Conservation (phyloP, 2,797 vertebrate species). For the Scomberomorus guttatus region DNA sequence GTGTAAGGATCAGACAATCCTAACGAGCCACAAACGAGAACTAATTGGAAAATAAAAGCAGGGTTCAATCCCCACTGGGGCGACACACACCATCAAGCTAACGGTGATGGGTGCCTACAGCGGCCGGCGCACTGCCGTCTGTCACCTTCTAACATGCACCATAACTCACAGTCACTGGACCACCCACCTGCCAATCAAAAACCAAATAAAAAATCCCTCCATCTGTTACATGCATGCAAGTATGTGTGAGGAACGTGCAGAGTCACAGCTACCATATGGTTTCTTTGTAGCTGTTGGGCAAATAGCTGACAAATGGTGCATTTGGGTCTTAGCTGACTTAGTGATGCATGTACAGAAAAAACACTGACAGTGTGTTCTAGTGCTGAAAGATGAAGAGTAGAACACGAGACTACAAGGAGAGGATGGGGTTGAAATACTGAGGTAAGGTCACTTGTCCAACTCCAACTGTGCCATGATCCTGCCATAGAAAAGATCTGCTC, state of each 20-base stretch:
- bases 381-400: conserved; percentile 3
- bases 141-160: conserved; percentile 55
- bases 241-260: conserved; percentile 15
- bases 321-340: conserved; percentile 18
- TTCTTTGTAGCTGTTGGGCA: conserved; percentile 45
- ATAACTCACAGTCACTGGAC: conserved; percentile 48
- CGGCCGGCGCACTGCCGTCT: conserved; percentile 41
- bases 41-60: conserved; percentile 65
- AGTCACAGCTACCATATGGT: conserved; percentile 44
- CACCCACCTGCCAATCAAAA: conserved; percentile 63
- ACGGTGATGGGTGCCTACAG: conserved; percentile 34
- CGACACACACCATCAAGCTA: conserved; percentile 40
- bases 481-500: conserved; percentile 7
- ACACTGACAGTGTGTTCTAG: neutral
- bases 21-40: conserved; percentile 35
- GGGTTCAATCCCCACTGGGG: conserved; percentile 49
- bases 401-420: conserved; percentile 6
- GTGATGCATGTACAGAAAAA: conserved; percentile 21
- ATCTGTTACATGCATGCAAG: conserved; percentile 49
- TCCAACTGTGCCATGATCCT: conserved; percentile 27
- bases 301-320: conserved; percentile 45
- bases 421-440: conserved; percentile 14
- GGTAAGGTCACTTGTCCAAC: neutral
- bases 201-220: conserved; percentile 11
- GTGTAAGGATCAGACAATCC: conserved; percentile 1